phyloP scores from a whole-genome alignment of 2,888 invertebrate species.

The Proisotoma minuta region DNA sequence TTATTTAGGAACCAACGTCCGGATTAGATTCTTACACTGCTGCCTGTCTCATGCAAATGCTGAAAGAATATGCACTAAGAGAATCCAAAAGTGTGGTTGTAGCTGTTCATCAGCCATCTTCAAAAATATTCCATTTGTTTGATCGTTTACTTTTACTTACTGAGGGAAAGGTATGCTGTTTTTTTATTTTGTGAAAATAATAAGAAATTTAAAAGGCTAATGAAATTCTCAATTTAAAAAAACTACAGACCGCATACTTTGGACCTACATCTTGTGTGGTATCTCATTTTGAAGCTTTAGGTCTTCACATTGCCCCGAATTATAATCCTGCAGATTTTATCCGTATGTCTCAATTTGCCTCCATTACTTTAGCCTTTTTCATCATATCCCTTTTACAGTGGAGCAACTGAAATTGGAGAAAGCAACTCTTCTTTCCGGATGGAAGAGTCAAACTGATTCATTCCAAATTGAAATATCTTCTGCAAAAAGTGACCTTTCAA shows the following conservation, averaged over 20 bases:
- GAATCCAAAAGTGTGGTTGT: conserved; percentile 74
- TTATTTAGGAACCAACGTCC: conserved; percentile 73
- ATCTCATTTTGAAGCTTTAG: conserved; percentile 66
- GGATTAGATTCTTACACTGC: conserved; percentile 77
- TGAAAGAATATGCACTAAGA: conserved; percentile 68
- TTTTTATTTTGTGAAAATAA: too few species aligned
- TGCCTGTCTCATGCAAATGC: conserved; percentile 65
- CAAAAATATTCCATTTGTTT: conserved; percentile 77
- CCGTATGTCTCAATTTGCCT: conserved; percentile 56
- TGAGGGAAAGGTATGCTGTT: conserved; percentile 55
- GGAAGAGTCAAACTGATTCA: conserved; percentile 42
- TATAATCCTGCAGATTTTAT: conserved; percentile 83
- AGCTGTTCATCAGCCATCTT: conserved; percentile 74
- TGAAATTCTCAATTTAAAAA: too few species aligned
- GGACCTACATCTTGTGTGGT: conserved; percentile 68
- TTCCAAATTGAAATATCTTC: conserved; percentile 43
- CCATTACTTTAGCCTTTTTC: conserved; percentile 1
- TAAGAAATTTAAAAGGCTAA: too few species aligned
- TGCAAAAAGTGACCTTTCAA: conserved; percentile 37
- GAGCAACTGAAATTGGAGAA: conserved; percentile 65
- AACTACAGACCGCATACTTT: conserved; percentile 64
- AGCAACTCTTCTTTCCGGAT: conserved; percentile 33
- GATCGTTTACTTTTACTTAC: conserved; percentile 67
- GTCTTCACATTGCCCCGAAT: conserved; percentile 66
- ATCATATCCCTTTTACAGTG: conserved; percentile 56